Evolutionary conservation across 1,140 invertebrate genomes (phyloP), one percentile per base, ranked within the genome.

Genomic region (Heliconius eleuchia): DNA sequence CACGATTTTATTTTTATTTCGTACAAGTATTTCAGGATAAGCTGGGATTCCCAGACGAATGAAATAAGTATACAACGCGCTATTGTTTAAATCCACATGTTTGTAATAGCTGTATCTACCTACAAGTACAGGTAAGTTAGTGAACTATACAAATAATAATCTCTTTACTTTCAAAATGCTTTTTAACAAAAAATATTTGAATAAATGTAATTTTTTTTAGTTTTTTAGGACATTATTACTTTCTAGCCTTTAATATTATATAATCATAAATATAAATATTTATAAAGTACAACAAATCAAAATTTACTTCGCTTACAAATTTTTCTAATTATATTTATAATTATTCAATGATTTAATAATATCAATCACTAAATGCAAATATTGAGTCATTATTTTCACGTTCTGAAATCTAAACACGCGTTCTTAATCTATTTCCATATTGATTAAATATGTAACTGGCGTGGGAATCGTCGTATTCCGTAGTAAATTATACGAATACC

Each of bases 401-500:
- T 74, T 81, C 37, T n/a, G n/a, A 19, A 73, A 76, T 42, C 55
- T 39, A 73, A n/a, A 18, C 19, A 50, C 39, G 39, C 57, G 57
- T 71, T 66, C 42, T 19, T 60, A 76, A 76, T 18, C 76, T 71
- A 78, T 80, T 80, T 73, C 60, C 78, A 83, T 83, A 83, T 83
- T 82, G 76, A 77, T 80, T 77, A 80, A 74, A 80, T 66, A 74
- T 78, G 77, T 87, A 86, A 86, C 77, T 80, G 79, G 86, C 85
- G 87, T 89, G 87, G 82, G 87, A 86, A 85, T 85, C 80, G 86
- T 86, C 85, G 86, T 87, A 86, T 84, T 91, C 90, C 87, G 86
- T 93, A 93, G 91, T 92, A 92, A 93, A 91, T 89, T 86, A 86
- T 85, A 83, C 70, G 84, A 90, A 91, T 91, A 88, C 87, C 86